Evolutionary conservation across 1,140 invertebrate genomes (phyloP), one percentile per base, ranked within the genome.

Genomic region (Psilanteris sp.): DNA sequence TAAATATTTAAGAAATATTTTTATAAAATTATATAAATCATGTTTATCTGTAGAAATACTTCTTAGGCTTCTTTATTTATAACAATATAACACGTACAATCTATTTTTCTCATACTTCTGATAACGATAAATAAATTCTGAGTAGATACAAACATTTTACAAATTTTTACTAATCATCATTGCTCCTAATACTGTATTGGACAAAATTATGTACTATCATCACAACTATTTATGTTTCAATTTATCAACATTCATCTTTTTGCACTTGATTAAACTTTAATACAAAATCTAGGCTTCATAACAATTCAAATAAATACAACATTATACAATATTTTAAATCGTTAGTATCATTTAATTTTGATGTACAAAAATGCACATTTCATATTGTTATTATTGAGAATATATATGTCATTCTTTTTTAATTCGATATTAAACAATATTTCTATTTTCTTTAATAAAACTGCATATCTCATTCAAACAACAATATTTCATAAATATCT

Each of bases 81-180:
- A 72, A 72, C 68, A 72, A 72, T 71, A 71, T 72, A 72, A 72
- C 67, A 54, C 22, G 44, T 71, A 71, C 55, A 71, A 71, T 71
- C 67, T 71, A 71, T 50, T 54, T 44, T 70, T 31, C 26, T 61
- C 55, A 71, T 48, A 71, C 18, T 61, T 71, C 34, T 20, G 37
- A 31, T 62, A 71, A 71, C 68, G 68, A 8, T 62, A 64, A 62
- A 72, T 72, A 72, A 72, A 72, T 72, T 64, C 48, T 64, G 39
- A 72, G 39, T 72, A 72, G 41, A 72, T 72, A 64, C 34, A 72
- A 72, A 72, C 68, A 72, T 62, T 64, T 72, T 64, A 72, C 57
- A 72, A 72, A 55, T 57, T 57, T 48, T 48, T 61, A 59, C 66
- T 50, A 71, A 44, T 37, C 13, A 8, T 39, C 39, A 55, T 64